Percentiles rank a stretch among this genome's conserved stretches.
phyloP scores from a whole-genome alignment of 1,140 invertebrate species.

The Vollenhovia emeryi region DNA sequence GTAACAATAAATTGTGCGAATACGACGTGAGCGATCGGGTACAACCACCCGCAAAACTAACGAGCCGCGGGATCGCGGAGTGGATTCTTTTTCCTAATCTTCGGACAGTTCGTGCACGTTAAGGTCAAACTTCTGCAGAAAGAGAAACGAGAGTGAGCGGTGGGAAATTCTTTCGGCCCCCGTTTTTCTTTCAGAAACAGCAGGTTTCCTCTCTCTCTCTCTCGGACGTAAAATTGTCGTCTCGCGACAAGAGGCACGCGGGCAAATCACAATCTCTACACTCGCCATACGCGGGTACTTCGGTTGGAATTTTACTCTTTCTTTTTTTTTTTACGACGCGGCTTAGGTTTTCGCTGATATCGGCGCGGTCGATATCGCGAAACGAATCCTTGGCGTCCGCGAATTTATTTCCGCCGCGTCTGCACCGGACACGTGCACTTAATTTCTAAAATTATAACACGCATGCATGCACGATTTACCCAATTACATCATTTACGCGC shows the following conservation, averaged over 20 bases:
- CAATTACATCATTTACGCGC: slow-evolving; percentile 30
- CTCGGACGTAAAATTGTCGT: neutral
- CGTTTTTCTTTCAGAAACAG: neutral
- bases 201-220: neutral
- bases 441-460: slow-evolving; percentile 51
- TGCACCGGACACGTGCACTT: neutral
- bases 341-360: neutral
- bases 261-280: too few relatives aligned
- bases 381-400: slow-evolving; percentile 44
- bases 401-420: slow-evolving; percentile 42
- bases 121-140: neutral
- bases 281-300: too few relatives aligned
- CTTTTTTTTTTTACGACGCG: too few relatives aligned
- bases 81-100: neutral
- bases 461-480: slow-evolving; percentile 38
- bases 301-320: too few relatives aligned
- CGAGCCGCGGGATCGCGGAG: neutral
- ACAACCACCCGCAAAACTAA: neutral
- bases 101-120: neutral
- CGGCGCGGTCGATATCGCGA: slow-evolving; percentile 2
- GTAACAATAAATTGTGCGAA: slow-evolving; percentile 68
- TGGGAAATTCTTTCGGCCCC: neutral
- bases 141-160: neutral
- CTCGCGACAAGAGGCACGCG: neutral
- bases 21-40: neutral